phyloP scores from a whole-genome alignment of 2,113 vertebrate species.

The Hyperopisus bebe region DNA sequence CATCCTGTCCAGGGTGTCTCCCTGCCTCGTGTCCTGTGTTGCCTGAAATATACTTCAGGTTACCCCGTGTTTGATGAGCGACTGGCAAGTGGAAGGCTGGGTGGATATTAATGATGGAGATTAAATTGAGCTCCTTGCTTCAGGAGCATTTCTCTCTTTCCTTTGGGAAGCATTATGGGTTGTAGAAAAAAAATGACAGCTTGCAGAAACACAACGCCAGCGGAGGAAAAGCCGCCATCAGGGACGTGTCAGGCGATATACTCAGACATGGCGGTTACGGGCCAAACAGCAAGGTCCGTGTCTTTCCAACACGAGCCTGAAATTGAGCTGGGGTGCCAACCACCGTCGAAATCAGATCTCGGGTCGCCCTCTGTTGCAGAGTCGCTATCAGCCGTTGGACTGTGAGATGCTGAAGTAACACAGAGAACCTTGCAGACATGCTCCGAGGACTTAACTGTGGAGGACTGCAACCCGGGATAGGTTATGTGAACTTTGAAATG shows the following conservation, averaged over 20 bases:
- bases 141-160: neutral
- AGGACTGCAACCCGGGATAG: constrained; percentile 2
- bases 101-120: neutral
- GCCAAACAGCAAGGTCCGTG: constrained; percentile 31
- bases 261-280: constrained; percentile 23
- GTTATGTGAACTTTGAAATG: constrained; percentile 11
- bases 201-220: constrained; percentile 27
- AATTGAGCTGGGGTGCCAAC: constrained; percentile 12
- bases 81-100: neutral
- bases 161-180: neutral
- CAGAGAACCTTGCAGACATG: neutral
- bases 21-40: neutral
- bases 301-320: constrained; percentile 20
- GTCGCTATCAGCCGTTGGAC: neutral
- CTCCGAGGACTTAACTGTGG: neutral
- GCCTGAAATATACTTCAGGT: neutral
- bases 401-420: neutral
- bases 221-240: constrained; percentile 24
- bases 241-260: constrained; percentile 24
- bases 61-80: neutral
- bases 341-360: neutral
- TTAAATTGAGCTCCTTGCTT: neutral
- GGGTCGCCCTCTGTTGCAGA: neutral
- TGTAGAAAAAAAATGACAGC: neutral
- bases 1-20: neutral